phyloP scores from a whole-genome alignment of 1,140 invertebrate species.

The Drosophila neocordata region DNA sequence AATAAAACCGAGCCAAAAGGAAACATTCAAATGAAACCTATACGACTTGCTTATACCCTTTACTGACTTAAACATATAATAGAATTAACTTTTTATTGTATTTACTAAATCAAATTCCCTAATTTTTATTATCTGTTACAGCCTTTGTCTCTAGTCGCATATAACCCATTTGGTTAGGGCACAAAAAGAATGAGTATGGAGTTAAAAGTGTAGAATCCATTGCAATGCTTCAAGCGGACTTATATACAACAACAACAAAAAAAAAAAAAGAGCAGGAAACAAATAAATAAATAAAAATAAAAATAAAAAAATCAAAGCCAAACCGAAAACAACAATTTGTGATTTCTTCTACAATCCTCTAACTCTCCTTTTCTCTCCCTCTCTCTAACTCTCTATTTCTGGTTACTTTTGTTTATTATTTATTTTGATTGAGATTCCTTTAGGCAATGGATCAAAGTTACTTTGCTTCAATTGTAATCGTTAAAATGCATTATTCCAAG shows the following conservation, averaged over 20 bases:
- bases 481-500: background rate
- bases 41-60: background rate
- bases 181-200: slow-evolving; percentile 21
- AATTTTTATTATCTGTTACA: too few relatives aligned
- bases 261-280: too few relatives aligned
- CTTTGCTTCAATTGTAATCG: background rate
- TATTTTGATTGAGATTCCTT: slow-evolving; percentile 2
- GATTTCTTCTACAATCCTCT: background rate
- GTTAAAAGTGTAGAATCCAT: slow-evolving; percentile 16
- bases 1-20: background rate
- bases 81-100: too few relatives aligned
- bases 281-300: too few relatives aligned
- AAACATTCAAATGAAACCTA: background rate
- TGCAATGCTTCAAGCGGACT: slow-evolving; percentile 9
- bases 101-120: too few relatives aligned
- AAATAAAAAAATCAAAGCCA: background rate
- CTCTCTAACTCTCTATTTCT: slow-evolving; percentile 1
- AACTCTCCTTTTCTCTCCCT: background rate
- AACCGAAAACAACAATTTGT: slow-evolving; percentile 28
- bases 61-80: too few relatives aligned
- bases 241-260: background rate
- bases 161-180: slow-evolving; percentile 57
- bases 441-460: background rate
- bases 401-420: slow-evolving; percentile 4
- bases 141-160: slow-evolving; percentile 6